phyloP scores from a whole-genome alignment of 2,888 invertebrate species.

The Drosophila buzzatii region DNA sequence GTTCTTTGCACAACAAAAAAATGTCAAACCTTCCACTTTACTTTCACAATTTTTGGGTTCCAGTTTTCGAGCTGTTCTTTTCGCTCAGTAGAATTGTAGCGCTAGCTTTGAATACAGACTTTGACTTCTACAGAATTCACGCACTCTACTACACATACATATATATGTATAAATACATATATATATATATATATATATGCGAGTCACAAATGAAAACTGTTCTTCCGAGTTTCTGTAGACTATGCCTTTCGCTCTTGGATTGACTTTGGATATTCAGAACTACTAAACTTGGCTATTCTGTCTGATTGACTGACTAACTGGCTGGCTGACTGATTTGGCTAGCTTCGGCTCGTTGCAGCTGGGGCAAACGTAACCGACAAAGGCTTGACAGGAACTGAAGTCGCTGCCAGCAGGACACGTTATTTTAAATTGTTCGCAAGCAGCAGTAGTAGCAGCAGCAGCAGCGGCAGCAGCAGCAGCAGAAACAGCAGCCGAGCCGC shows the following conservation, averaged over 20 bases:
- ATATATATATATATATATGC: neutral
- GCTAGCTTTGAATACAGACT: neutral
- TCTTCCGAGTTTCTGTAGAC: neutral
- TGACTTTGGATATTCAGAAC: slow-evolving; percentile 29
- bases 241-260: neutral
- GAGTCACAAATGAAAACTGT: neutral
- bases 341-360: slow-evolving; percentile 43
- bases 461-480: slow-evolving; percentile 26
- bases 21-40: slow-evolving; percentile 35
- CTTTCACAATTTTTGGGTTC: slow-evolving; percentile 26
- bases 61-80: slow-evolving; percentile 4
- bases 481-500: slow-evolving; percentile 27
- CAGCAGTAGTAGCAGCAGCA: slow-evolving; percentile 32
- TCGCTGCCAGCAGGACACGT: slow-evolving; percentile 55
- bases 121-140: neutral
- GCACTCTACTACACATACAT: neutral
- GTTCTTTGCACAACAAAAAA: slow-evolving; percentile 41
- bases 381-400: slow-evolving; percentile 77
- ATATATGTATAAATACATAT: neutral
- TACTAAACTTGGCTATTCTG: slow-evolving; percentile 15
- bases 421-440: slow-evolving; percentile 54
- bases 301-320: neutral
- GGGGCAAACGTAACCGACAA: slow-evolving; percentile 70
- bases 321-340: slow-evolving; percentile 23
- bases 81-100: neutral